phyloP scores from a whole-genome alignment of 1,140 invertebrate species.

The Drosophila suzukii region DNA sequence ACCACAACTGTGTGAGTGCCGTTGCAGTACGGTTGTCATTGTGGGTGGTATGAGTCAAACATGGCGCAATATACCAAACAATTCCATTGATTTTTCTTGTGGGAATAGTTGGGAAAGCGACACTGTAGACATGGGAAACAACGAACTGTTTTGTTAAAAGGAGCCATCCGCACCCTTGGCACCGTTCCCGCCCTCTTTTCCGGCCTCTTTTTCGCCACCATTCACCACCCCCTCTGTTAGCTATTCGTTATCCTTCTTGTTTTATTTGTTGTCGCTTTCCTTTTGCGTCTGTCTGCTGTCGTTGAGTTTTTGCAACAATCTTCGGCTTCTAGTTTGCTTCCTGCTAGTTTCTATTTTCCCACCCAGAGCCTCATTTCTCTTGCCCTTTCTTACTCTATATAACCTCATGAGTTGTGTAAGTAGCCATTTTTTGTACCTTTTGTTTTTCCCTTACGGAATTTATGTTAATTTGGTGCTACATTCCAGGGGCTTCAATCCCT shows the following conservation, averaged over 20 bases:
- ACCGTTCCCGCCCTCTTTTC: not conserved
- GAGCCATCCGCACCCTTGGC: constrained; percentile 29
- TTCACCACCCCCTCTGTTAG: constrained; percentile 1
- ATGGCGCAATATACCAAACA: constrained; percentile 74
- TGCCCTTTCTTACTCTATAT: not conserved
- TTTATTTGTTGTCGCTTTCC: constrained; percentile 40
- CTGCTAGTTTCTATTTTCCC: not conserved
- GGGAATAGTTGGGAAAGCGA: constrained; percentile 66
- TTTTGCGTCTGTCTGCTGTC: constrained; percentile 53
- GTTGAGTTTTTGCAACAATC: constrained; percentile 75
- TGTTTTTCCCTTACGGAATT: constrained; percentile 57
- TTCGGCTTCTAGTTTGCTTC: constrained; percentile 43
- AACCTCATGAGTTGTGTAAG: constrained; percentile 28
- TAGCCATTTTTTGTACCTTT: constrained; percentile 35
- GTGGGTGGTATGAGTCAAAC: constrained; percentile 16
- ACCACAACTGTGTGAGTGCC: constrained; percentile 2
- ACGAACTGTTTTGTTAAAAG: constrained; percentile 36
- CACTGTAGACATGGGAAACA: constrained; percentile 54
- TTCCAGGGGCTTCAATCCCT: constrained; percentile 27
- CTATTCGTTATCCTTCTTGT: constrained; percentile 19
- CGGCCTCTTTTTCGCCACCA: not conserved
- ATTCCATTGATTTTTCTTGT: constrained; percentile 83
- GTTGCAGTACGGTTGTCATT: not conserved
- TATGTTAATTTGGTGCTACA: constrained; percentile 76
- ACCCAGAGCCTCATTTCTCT: not conserved